Conservation (phyloP, 1,140 invertebrate species). For the Copidosoma floridanum region DNA sequence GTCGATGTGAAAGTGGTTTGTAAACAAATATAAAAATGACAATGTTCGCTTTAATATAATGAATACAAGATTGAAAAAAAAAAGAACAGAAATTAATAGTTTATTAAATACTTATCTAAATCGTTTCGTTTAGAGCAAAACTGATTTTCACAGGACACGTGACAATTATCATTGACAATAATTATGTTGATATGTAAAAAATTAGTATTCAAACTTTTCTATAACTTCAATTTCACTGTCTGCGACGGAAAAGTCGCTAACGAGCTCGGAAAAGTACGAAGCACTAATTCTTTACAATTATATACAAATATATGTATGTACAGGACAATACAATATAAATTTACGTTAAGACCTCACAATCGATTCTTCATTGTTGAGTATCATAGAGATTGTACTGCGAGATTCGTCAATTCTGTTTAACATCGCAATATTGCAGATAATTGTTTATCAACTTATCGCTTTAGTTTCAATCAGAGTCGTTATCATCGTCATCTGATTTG, state of each 20-base stretch:
- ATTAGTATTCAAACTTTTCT: conserved; percentile 7
- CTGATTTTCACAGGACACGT: no score
- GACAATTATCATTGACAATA: conserved; percentile 7
- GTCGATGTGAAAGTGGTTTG: no score
- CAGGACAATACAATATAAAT: conserved; percentile 31
- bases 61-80: no score
- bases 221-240: background rate
- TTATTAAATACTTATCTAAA: no score
- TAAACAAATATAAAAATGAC: no score
- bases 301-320: conserved; percentile 33
- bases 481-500: conserved; percentile 39
- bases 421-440: background rate
- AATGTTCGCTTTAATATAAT: no score
- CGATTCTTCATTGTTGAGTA: conserved; percentile 9
- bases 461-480: conserved; percentile 31
- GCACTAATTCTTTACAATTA: conserved; percentile 8
- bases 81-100: no score
- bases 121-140: no score
- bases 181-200: conserved; percentile 17
- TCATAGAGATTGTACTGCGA: background rate
- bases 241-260: background rate
- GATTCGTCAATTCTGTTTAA: background rate
- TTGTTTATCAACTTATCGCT: background rate
- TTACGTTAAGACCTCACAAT: conserved; percentile 17
- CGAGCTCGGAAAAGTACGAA: background rate